Conservation (phyloP, 2,888 invertebrate genomes). For the Dorcus hopei region DNA sequence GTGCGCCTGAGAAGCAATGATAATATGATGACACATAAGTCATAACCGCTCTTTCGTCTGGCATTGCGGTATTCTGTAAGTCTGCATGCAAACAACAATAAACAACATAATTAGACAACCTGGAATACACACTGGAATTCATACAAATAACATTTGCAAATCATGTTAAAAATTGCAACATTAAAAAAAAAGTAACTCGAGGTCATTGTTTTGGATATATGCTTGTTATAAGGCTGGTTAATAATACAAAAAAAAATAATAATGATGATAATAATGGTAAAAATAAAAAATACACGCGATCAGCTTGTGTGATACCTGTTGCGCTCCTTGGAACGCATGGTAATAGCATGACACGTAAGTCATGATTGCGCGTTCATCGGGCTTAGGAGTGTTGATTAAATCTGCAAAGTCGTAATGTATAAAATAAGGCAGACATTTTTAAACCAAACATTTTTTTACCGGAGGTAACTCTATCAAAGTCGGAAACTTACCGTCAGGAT, state of each 20-base stretch:
- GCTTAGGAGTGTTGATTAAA: slow-evolving; percentile 99
- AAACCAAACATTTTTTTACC: neutral
- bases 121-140: neutral
- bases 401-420: slow-evolving; percentile 60
- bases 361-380: slow-evolving; percentile 99
- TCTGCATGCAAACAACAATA: slow-evolving; percentile 63
- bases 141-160: neutral
- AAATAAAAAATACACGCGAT: slow-evolving; percentile 29
- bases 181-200: slow-evolving; percentile 5
- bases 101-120: slow-evolving; percentile 23
- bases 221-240: slow-evolving; percentile 9
- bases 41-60: slow-evolving; percentile 99
- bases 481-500: slow-evolving; percentile 87
- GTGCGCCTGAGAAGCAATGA: slow-evolving; percentile 99
- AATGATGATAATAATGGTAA: slow-evolving; percentile 9
- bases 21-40: slow-evolving; percentile 99
- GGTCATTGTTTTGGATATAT: slow-evolving; percentile 17
- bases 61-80: slow-evolving; percentile 97
- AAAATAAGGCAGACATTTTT: neutral
- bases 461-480: neutral
- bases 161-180: neutral
- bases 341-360: slow-evolving; percentile 99
- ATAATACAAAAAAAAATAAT: slow-evolving; percentile 14
- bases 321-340: slow-evolving; percentile 99
- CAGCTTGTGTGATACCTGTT: slow-evolving; percentile 68